phyloP scores from a whole-genome alignment of 2,113 vertebrate genomes.

The Leucoraja erinaceus region DNA sequence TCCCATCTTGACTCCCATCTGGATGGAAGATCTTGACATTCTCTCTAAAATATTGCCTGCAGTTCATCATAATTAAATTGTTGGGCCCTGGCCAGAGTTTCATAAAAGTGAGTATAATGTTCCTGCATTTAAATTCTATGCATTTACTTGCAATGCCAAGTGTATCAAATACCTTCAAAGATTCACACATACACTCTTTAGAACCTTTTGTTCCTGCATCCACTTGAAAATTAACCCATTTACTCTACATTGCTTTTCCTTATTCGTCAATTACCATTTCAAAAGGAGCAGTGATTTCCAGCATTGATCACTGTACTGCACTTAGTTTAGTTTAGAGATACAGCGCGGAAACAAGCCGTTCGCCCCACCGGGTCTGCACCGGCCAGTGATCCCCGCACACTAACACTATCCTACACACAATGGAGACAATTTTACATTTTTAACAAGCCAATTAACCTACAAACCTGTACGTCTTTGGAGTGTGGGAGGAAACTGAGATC shows the following conservation, averaged over 20 bases:
- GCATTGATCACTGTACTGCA: background rate
- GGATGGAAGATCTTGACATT: background rate
- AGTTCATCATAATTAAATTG: background rate
- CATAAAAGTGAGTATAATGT: background rate
- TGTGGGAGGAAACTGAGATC: too few species aligned
- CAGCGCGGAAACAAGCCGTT: too few species aligned
- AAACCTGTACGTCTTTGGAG: too few species aligned
- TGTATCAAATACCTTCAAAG: too few species aligned
- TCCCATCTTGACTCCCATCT: background rate
- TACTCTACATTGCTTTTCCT: background rate
- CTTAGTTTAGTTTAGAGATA: too few species aligned
- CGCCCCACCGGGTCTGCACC: too few species aligned
- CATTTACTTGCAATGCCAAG: background rate
- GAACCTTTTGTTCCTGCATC: background rate
- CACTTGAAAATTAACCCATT: background rate
- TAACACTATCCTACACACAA: too few species aligned
- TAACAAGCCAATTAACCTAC: too few species aligned
- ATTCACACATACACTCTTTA: too few species aligned
- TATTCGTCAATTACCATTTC: background rate
- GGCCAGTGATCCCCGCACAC: too few species aligned
- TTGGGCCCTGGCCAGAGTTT: background rate
- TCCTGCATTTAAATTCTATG: background rate
- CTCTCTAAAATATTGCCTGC: background rate
- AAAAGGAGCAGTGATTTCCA: background rate
- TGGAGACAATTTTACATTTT: too few species aligned